Percentiles rank a stretch among this genome's conserved stretches.
Conservation (phyloP, 1,140 invertebrate genomes). For the Achroia grisella region DNA sequence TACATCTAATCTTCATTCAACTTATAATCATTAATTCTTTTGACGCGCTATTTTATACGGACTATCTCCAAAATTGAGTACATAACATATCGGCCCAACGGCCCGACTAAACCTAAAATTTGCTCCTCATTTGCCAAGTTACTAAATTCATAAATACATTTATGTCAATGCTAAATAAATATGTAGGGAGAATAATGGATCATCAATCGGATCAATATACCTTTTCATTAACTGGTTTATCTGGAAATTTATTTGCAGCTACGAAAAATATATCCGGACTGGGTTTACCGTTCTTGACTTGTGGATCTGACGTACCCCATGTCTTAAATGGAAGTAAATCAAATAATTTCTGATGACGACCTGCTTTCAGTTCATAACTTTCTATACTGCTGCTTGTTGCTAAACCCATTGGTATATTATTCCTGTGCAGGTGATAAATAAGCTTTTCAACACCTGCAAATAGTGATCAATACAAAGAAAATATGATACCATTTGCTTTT, state of each 20-base stretch:
- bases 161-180: too few species aligned
- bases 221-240: constrained; percentile 73
- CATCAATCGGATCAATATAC: constrained; percentile 31
- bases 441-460: constrained; percentile 73
- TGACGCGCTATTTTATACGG: too few species aligned
- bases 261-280: constrained; percentile 85
- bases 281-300: constrained; percentile 85
- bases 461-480: too few species aligned
- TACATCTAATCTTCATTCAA: too few species aligned
- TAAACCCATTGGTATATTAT: constrained; percentile 80
- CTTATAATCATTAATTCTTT: too few species aligned
- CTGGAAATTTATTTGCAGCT: constrained; percentile 79
- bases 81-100: too few species aligned
- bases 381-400: constrained; percentile 82
- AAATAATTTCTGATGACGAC: constrained; percentile 80
- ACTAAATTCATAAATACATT: too few species aligned
- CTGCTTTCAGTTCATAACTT: constrained; percentile 79
- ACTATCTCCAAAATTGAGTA: too few species aligned
- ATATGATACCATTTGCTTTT: too few species aligned
- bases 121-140: too few species aligned
- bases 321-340: constrained; percentile 79
- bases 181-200: too few species aligned
- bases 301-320: constrained; percentile 80
- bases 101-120: too few species aligned
- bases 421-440: constrained; percentile 77